phyloP scores from a whole-genome alignment of 2,113 vertebrate species.

The Anseranas semipalmata region DNA sequence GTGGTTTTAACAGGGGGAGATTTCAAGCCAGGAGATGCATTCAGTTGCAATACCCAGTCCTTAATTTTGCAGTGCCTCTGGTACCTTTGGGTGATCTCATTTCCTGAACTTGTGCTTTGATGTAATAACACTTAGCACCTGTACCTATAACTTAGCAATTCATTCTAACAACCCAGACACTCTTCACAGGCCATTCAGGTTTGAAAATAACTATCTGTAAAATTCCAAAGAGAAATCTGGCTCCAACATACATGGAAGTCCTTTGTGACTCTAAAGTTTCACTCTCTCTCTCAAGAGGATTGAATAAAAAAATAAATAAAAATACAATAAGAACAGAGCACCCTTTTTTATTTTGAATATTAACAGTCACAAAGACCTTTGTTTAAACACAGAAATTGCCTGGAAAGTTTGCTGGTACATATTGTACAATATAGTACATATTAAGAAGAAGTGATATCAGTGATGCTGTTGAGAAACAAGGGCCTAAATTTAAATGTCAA shows the following conservation, averaged over 20 bases:
- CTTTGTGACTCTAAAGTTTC: neutral
- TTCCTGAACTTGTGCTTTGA: slow-evolving; percentile 16
- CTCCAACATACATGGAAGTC: neutral
- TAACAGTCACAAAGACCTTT: neutral
- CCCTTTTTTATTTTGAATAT: neutral
- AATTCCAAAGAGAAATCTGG: neutral
- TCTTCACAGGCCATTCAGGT: neutral
- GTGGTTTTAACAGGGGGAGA: neutral
- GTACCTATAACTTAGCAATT: neutral
- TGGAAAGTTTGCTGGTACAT: neutral
- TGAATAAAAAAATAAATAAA: neutral
- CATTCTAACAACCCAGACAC: neutral
- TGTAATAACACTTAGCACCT: slow-evolving; percentile 23
- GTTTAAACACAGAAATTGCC: neutral
- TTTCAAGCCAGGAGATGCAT: slow-evolving; percentile 8
- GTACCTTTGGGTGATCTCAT: slow-evolving; percentile 32
- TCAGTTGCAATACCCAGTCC: neutral
- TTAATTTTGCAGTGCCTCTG: neutral
- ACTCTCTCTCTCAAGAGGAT: neutral
- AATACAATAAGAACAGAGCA: neutral
- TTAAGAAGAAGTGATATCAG: neutral
- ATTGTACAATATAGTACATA: neutral
- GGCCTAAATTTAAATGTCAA: neutral
- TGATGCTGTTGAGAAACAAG: neutral
- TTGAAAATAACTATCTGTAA: neutral